Evolutionary conservation across 1,140 invertebrate species (phyloP).

Genomic region (Harpegnathos saltator): DNA sequence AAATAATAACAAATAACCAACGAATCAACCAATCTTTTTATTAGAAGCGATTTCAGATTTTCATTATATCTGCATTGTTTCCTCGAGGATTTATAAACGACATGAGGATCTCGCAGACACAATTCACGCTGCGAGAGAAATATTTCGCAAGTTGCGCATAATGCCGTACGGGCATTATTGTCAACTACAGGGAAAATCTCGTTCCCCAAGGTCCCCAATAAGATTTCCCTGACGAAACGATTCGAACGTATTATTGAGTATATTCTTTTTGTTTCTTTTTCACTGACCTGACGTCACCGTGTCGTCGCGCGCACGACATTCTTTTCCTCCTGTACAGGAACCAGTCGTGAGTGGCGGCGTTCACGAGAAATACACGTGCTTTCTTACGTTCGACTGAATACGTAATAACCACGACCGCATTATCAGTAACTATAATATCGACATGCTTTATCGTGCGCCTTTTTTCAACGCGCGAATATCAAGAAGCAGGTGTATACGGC

Average conservation of each 20-base stretch:
- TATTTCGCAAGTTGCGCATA: neutral
- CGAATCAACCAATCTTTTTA: no score
- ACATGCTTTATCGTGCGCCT: neutral
- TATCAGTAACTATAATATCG: constrained; percentile 7
- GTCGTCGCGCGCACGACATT: neutral
- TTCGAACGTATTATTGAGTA: constrained; percentile 1
- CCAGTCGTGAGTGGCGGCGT: neutral
- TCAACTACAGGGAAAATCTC: neutral
- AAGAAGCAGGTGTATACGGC: no score
- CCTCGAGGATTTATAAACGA: no score
- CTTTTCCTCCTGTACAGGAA: constrained; percentile 16
- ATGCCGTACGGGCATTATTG: neutral
- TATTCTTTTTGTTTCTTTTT: constrained; percentile 25
- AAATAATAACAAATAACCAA: no score
- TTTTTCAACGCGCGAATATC: neutral
- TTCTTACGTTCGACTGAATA: constrained; percentile 39
- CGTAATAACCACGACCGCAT: constrained; percentile 28
- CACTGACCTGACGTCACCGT: constrained; percentile 23
- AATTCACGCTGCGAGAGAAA: no score
- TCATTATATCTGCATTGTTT: no score
- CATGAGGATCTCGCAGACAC: no score
- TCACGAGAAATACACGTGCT: constrained; percentile 13
- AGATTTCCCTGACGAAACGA: constrained; percentile 15
- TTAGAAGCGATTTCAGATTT: no score
- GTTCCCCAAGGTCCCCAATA: constrained; percentile 20